A percentile compares a stretch with the other conserved stretches of the same genome.
Evolutionary conservation across 1,140 invertebrate species (phyloP).

Genomic region (Harpegnathos saltator): DNA sequence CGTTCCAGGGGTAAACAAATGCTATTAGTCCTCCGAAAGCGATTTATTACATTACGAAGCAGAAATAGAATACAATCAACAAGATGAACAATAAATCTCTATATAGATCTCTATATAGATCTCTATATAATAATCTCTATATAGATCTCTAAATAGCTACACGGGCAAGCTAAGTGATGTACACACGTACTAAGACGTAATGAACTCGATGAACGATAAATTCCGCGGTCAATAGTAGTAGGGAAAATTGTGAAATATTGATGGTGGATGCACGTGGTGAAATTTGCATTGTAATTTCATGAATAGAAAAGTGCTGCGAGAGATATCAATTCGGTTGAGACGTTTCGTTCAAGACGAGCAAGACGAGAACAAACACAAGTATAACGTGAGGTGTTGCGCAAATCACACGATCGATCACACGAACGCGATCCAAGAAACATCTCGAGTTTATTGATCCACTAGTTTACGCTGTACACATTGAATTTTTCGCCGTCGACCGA

Average conservation of each 20-base stretch:
- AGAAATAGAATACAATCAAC: neutral
- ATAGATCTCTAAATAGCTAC: too few relatives aligned
- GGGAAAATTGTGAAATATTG: neutral
- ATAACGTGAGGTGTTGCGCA: too few relatives aligned
- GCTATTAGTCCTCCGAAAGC: slow-evolving; percentile 9
- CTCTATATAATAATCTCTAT: too few relatives aligned
- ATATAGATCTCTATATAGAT: too few relatives aligned
- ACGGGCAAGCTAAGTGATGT: slow-evolving; percentile 41
- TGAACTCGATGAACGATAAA: slow-evolving; percentile 5
- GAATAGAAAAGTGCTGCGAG: neutral
- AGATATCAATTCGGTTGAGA: neutral
- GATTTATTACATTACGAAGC: too few relatives aligned
- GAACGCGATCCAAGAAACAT: too few relatives aligned
- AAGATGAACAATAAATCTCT: slow-evolving; percentile 28
- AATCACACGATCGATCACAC: too few relatives aligned
- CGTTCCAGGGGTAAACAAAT: slow-evolving; percentile 30
- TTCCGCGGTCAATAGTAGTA: neutral
- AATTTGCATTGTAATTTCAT: slow-evolving; percentile 20
- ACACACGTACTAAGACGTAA: neutral
- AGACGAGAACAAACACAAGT: neutral
- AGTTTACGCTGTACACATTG: too few relatives aligned
- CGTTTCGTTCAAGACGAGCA: neutral
- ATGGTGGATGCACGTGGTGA: neutral
- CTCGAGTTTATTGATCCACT: too few relatives aligned
- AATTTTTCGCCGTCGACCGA: too few relatives aligned